Evolutionary conservation across 2,113 vertebrate genomes (phyloP).

Genomic region (Callionymus lyra): DNA sequence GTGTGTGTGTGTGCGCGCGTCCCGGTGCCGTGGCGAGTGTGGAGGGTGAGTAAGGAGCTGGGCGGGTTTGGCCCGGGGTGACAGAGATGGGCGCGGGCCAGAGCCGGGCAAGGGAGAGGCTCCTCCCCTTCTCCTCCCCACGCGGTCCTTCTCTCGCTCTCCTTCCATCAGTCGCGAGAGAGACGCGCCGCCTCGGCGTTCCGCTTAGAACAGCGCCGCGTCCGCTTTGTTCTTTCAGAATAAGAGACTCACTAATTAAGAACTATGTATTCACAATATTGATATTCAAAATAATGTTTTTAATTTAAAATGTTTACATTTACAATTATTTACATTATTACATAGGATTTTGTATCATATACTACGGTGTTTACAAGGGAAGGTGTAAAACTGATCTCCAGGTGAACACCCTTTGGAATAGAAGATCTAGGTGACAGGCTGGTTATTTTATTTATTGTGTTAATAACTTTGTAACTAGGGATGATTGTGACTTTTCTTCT

Average conservation of each 20-base stretch:
- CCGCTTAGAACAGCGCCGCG: fast-evolving
- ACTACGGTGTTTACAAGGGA: too few species aligned
- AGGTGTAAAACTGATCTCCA: too few species aligned
- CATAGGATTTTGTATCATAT: too few species aligned
- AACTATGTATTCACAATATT: too few species aligned
- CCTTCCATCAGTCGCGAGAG: conserved; percentile 29
- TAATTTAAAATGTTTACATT: too few species aligned
- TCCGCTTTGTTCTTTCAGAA: conserved; percentile 20
- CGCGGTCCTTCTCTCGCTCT: conserved; percentile 27
- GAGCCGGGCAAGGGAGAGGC: conserved; percentile 55
- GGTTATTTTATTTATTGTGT: too few species aligned
- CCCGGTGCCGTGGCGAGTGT: conserved; percentile 36
- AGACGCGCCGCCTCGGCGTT: conserved; percentile 5
- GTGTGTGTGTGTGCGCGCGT: conserved; percentile 13
- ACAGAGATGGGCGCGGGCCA: conserved; percentile 54
- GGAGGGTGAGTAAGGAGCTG: conserved; percentile 38
- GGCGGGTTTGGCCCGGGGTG: conserved; percentile 60
- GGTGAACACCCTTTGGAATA: too few species aligned
- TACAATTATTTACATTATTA: too few species aligned
- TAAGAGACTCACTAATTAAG: neutral
- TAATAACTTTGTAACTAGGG: too few species aligned
- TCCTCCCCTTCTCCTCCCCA: conserved; percentile 44
- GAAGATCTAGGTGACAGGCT: too few species aligned
- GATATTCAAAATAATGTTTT: too few species aligned
- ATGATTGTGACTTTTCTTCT: too few species aligned